Percentiles rank a stretch among this genome's conserved stretches.
Evolutionary conservation across 2,888 invertebrate genomes (phyloP).

Genomic region (Cordilura impudica): DNA sequence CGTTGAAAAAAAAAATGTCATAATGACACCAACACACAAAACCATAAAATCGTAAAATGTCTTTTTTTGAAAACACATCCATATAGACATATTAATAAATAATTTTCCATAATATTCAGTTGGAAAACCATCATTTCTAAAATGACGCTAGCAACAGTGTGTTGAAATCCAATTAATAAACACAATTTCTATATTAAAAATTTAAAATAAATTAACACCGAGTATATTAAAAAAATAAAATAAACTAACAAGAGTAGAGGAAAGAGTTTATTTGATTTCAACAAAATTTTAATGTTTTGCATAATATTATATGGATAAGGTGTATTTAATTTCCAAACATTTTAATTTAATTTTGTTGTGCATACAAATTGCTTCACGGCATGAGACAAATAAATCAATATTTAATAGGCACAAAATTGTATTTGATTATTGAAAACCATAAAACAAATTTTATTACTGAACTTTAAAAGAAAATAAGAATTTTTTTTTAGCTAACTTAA

Average conservation of each 20-base stretch:
- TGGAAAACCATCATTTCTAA: slow-evolving; percentile 2
- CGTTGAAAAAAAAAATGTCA: slow-evolving; percentile 43
- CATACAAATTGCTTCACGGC: slow-evolving; percentile 47
- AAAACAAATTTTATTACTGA: neutral
- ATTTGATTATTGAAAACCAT: neutral
- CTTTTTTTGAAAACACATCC: neutral
- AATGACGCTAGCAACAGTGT: slow-evolving; percentile 51
- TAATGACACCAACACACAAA: slow-evolving; percentile 45
- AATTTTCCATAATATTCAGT: neutral
- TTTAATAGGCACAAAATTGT: slow-evolving; percentile 16
- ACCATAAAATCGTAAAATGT: slow-evolving; percentile 6
- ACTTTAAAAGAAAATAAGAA: too few relatives aligned
- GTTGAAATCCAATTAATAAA: slow-evolving; percentile 63
- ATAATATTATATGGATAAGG: neutral
- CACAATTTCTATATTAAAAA: slow-evolving; percentile 32
- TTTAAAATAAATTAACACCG: slow-evolving; percentile 38
- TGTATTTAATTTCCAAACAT: slow-evolving; percentile 43
- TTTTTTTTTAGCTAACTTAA: too few relatives aligned
- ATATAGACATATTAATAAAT: too few relatives aligned
- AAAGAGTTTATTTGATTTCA: slow-evolving; percentile 39
- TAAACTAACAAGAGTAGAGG: slow-evolving; percentile 32
- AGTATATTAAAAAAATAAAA: slow-evolving; percentile 10
- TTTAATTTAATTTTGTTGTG: slow-evolving; percentile 42
- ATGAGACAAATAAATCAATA: slow-evolving; percentile 23
- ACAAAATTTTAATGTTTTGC: slow-evolving; percentile 9